These are phyloP conservation scores for Yponomeuta sedellus DNA, from an alignment of 2,888 invertebrate species.

Conservation along the genomic window DNA sequence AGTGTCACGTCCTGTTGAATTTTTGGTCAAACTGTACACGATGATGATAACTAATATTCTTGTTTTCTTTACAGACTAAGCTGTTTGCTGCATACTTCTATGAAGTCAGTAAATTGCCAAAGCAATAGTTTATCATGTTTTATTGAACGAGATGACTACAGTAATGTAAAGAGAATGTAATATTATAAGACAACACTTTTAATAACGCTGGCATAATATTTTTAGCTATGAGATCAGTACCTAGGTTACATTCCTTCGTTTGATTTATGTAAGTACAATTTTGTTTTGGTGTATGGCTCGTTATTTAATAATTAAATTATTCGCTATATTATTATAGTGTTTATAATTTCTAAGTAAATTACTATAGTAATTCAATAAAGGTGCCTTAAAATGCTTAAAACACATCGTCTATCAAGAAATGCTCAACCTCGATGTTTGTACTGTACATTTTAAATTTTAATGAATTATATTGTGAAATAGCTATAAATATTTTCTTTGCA, in stretches of 20 bases:
- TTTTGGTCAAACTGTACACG: too few species aligned
- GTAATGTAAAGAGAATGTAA: background rate
- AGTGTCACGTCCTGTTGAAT: too few species aligned
- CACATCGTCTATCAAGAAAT: background rate
- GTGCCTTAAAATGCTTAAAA: background rate
- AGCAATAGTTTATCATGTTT: constrained; percentile 25
- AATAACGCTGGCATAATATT: background rate
- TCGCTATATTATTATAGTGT: background rate
- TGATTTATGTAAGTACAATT: constrained; percentile 24
- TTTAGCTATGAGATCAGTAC: background rate
- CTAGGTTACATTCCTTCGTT: background rate
- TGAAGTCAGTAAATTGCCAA: constrained; percentile 80
- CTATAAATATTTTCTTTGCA: background rate
- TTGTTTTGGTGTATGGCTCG: constrained; percentile 17
- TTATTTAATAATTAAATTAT: background rate
- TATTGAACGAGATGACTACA: background rate
- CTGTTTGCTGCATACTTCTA: constrained; percentile 92
- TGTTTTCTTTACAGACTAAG: constrained; percentile 85
- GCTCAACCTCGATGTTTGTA: background rate
- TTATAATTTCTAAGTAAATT: background rate
- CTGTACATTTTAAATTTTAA: background rate
- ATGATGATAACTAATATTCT: background rate
- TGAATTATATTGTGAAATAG: background rate
- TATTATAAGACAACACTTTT: background rate
- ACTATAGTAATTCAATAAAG: background rate